These are phyloP conservation scores for Neoascia interrupta DNA, from an alignment of 2,888 invertebrate genomes.

Conservation along the genomic window DNA sequence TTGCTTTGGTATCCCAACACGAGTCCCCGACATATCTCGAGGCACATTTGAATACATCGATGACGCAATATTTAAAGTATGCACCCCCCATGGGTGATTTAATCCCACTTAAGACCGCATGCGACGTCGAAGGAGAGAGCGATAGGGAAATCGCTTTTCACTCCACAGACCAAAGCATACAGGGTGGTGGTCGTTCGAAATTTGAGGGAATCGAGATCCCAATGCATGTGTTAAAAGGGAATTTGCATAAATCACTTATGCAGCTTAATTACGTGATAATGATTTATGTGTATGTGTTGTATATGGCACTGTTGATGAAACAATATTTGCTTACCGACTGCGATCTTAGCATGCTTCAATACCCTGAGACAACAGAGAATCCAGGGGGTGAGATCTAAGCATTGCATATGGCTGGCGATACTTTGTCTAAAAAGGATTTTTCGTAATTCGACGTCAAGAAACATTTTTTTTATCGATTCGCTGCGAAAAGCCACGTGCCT, in stretches of 20 bases:
- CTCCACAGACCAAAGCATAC: background rate
- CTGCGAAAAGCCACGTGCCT: no score
- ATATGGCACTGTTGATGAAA: no score
- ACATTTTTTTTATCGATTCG: no score
- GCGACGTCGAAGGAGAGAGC: constrained; percentile 7
- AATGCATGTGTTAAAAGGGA: constrained; percentile 30
- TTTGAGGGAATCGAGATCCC: background rate
- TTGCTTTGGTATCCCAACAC: constrained; percentile 4
- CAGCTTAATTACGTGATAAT: constrained; percentile 33
- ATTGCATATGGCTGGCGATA: no score
- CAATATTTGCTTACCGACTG: no score
- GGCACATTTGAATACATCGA: constrained; percentile 32
- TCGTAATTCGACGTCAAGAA: no score
- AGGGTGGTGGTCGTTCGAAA: constrained; percentile 18
- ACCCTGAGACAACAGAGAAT: no score
- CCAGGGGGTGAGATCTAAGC: no score
- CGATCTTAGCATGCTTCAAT: no score
- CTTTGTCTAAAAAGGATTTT: no score
- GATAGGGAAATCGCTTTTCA: constrained; percentile 17
- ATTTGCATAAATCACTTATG: constrained; percentile 38
- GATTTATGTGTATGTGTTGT: constrained; percentile 17
- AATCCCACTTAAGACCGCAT: constrained; percentile 40
- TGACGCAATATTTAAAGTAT: constrained; percentile 25
- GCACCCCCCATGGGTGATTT: constrained; percentile 32
- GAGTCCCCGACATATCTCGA: constrained; percentile 18